Conservation (phyloP, 1,140 invertebrate species). For the Trissolcus basalis region DNA sequence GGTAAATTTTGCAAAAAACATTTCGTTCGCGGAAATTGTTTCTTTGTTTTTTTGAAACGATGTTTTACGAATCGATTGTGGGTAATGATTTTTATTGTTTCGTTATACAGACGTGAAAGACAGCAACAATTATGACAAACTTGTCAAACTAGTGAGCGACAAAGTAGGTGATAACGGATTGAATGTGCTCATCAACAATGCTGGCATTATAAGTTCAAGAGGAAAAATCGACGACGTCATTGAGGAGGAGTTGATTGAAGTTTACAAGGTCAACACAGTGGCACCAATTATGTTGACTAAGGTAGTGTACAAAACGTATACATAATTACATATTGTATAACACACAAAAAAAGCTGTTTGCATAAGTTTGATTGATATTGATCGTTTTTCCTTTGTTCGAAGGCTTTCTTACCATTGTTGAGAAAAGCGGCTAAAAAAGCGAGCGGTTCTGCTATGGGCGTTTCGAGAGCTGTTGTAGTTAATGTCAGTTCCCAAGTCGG, state of each 20-base stretch:
- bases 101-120: slow-evolving; percentile 82
- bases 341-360: too few species aligned
- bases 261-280: slow-evolving; percentile 85
- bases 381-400: not conserved
- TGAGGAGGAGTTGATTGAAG: slow-evolving; percentile 82
- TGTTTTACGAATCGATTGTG: not conserved
- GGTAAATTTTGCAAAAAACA: slow-evolving; percentile 74
- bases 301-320: slow-evolving; percentile 73
- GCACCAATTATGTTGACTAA: slow-evolving; percentile 90
- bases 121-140: slow-evolving; percentile 77
- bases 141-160: slow-evolving; percentile 78
- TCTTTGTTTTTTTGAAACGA: not conserved
- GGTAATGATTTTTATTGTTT: too few species aligned
- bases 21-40: too few species aligned
- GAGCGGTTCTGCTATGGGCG: slow-evolving; percentile 77
- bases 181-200: slow-evolving; percentile 92
- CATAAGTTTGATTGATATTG: too few species aligned
- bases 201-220: slow-evolving; percentile 86
- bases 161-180: slow-evolving; percentile 82
- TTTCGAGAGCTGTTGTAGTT: slow-evolving; percentile 82
- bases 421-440: slow-evolving; percentile 76
- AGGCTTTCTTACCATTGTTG: slow-evolving; percentile 85
- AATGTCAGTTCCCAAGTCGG: slow-evolving; percentile 90
- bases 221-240: slow-evolving; percentile 84
- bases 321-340: too few species aligned